phyloP scores from a whole-genome alignment of 2,797 vertebrate genomes.

The Typhlichthys subterraneus region DNA sequence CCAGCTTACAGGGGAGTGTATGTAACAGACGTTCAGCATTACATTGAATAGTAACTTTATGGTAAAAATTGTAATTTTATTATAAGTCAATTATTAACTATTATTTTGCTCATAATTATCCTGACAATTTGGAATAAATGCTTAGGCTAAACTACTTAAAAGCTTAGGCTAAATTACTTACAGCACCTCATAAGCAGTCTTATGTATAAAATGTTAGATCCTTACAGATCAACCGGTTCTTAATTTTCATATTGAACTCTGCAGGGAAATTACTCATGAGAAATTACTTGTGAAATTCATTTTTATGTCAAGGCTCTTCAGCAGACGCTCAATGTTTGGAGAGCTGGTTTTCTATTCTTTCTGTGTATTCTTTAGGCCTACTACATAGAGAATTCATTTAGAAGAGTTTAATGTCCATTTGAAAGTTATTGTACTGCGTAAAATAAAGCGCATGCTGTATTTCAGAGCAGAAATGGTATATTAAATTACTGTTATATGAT shows the following conservation, averaged over 20 bases:
- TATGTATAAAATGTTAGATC: conserved; percentile 42
- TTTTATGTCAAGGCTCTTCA: conserved; percentile 49
- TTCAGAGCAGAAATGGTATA: not conserved
- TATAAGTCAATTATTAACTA: not conserved
- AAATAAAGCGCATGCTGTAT: not conserved
- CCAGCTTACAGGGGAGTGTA: too few species aligned
- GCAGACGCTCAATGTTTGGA: conserved; percentile 49
- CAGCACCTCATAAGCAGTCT: conserved; percentile 48
- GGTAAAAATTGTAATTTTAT: too few species aligned
- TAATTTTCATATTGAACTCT: conserved; percentile 70
- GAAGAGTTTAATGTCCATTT: conserved; percentile 8
- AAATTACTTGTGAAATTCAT: conserved; percentile 66
- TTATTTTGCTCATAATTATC: conserved; percentile 55
- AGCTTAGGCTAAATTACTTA: conserved; percentile 49
- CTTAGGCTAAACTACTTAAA: conserved; percentile 52
- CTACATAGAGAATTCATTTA: conserved; percentile 22
- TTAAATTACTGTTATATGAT: too few species aligned
- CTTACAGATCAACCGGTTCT: conserved; percentile 66
- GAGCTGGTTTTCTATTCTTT: conserved; percentile 49
- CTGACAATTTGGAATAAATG: conserved; percentile 54
- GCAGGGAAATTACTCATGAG: conserved; percentile 67
- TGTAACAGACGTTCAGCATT: too few species aligned
- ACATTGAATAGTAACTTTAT: too few species aligned
- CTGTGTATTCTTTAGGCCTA: conserved; percentile 10
- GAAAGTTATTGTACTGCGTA: conserved; percentile 5